phyloP scores from a whole-genome alignment of 1,140 invertebrate species.

The Ylistrum balloti region DNA sequence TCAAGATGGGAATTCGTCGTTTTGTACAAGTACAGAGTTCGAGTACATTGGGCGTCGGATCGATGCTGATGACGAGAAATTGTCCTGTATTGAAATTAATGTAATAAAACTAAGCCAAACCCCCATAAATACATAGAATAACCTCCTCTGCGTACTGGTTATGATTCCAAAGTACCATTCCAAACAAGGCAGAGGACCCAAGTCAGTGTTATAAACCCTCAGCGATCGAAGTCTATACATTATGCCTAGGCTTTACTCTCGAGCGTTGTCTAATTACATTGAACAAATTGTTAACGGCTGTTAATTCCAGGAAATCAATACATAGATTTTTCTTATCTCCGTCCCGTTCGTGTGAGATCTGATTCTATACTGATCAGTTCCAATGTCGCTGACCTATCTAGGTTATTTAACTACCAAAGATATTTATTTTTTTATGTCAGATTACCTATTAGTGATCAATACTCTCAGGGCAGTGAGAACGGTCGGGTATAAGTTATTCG shows the following conservation, averaged over 20 bases:
- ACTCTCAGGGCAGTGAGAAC: neutral
- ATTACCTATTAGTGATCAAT: neutral
- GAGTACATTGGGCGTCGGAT: no score
- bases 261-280: neutral
- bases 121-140: neutral
- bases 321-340: constrained; percentile 6
- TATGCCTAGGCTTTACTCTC: neutral
- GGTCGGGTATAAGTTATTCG: no score
- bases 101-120: constrained; percentile 28
- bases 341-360: neutral
- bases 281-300: constrained; percentile 20
- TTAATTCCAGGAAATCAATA: constrained; percentile 3
- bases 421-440: neutral
- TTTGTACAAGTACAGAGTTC: no score
- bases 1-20: neutral
- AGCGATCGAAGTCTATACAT: neutral
- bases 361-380: neutral
- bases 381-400: neutral
- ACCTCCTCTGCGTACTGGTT: neutral
- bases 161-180: neutral
- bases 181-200: neutral
- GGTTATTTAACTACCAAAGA: neutral
- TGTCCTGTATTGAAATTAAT: neutral
- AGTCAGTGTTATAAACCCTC: neutral
- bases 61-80: neutral